Evolutionary conservation across 2,888 invertebrate species (phyloP).

Genomic region (Spialia ferax): DNA sequence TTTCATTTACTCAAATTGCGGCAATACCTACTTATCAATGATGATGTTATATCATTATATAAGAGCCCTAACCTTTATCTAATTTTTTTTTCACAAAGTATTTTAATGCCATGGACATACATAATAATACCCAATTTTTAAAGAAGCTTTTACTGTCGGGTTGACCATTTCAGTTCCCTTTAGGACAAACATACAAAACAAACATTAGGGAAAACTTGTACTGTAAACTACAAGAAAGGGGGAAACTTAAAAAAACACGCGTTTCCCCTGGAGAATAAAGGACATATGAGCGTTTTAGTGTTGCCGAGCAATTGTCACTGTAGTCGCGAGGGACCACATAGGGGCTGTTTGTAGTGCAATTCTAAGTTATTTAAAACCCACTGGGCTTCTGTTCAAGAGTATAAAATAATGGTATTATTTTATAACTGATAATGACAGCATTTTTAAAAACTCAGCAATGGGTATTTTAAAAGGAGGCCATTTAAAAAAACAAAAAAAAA

Average conservation of each 20-base stretch:
- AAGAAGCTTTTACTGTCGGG: not conserved
- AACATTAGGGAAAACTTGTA: constrained; percentile 50
- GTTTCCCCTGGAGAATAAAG: constrained; percentile 52
- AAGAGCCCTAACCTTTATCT: too few relatives aligned
- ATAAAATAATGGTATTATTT: not conserved
- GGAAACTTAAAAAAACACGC: constrained; percentile 49
- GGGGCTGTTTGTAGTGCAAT: constrained; percentile 47
- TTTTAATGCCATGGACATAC: not conserved
- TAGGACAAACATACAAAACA: constrained; percentile 41
- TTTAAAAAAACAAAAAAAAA: too few relatives aligned
- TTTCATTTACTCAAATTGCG: too few relatives aligned
- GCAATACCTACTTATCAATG: too few relatives aligned
- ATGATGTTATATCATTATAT: too few relatives aligned
- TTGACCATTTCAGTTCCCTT: constrained; percentile 11
- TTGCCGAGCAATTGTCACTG: constrained; percentile 62
- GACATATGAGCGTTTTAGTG: constrained; percentile 55
- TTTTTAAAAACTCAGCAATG: too few relatives aligned
- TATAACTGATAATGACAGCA: too few relatives aligned
- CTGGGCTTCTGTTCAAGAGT: constrained; percentile 22
- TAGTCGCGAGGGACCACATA: constrained; percentile 57
- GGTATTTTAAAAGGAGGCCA: too few relatives aligned
- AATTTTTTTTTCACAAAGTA: too few relatives aligned
- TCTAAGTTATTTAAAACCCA: constrained; percentile 44
- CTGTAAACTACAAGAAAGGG: constrained; percentile 53
- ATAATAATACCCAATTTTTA: not conserved